Conservation (phyloP, 2,113 vertebrate species). For the Serinus canaria region DNA sequence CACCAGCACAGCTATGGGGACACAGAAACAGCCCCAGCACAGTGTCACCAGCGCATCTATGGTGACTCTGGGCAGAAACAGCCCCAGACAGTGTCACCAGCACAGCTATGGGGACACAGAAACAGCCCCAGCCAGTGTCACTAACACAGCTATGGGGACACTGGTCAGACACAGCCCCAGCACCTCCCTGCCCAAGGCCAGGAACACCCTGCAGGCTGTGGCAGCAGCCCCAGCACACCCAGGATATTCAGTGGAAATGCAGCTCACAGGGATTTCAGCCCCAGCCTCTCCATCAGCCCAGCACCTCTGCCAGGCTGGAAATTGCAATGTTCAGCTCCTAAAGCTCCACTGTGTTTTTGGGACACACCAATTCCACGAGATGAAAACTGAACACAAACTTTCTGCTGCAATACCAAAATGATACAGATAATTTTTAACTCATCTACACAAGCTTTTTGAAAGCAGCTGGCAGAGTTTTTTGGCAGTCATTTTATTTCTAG, state of each 20-base stretch:
- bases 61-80: not conserved
- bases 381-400: not conserved
- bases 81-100: not conserved
- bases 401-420: not conserved
- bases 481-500: not conserved
- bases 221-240: not conserved
- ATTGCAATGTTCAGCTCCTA: not conserved
- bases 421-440: not conserved
- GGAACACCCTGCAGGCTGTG: not conserved
- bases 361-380: not conserved
- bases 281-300: not conserved
- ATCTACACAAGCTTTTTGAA: not conserved
- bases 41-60: not conserved
- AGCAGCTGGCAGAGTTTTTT: not conserved
- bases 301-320: not conserved
- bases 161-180: not conserved
- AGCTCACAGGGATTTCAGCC: not conserved
- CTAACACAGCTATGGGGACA: fast-evolving
- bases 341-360: not conserved
- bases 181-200: fast-evolving
- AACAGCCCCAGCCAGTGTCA: not conserved
- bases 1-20: not conserved
- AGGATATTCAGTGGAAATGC: not conserved
- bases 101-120: not conserved
- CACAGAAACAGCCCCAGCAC: not conserved